Evolutionary conservation across 2,113 vertebrate species (phyloP).

Genomic region (Ceratotherium simum): DNA sequence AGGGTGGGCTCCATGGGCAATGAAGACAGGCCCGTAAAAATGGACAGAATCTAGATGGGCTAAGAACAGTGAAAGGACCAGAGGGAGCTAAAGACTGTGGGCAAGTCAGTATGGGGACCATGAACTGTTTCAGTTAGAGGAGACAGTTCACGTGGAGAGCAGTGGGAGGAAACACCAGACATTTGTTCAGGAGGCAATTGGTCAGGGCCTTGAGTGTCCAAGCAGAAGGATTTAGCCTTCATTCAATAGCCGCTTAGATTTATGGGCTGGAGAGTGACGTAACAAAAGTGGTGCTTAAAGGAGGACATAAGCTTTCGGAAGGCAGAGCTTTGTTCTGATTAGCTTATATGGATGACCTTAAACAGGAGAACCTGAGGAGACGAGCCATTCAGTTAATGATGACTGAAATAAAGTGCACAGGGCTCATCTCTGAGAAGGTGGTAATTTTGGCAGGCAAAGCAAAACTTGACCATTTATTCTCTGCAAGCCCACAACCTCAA

Average conservation of each 20-base stretch:
- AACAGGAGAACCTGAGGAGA: neutral
- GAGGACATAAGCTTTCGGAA: neutral
- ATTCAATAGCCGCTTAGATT: neutral
- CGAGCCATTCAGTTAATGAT: neutral
- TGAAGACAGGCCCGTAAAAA: neutral
- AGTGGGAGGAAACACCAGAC: no score
- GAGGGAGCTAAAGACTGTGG: neutral
- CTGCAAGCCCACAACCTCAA: neutral
- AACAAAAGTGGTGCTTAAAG: neutral
- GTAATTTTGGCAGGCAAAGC: neutral
- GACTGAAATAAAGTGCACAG: neutral
- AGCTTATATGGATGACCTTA: neutral
- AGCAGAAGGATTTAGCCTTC: neutral
- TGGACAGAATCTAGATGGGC: neutral
- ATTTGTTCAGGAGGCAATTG: neutral
- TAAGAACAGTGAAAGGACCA: neutral
- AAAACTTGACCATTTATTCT: neutral
- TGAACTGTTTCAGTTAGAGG: neutral
- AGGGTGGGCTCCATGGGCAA: neutral
- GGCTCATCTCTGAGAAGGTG: neutral
- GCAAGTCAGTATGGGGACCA: neutral
- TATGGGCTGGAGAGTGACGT: neutral
- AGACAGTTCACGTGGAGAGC: neutral
- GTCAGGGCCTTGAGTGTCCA: neutral
- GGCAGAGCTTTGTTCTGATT: neutral